Evolutionary conservation across 2,888 invertebrate species (phyloP), one percentile per base, ranked within the genome.

Genomic region (Gari tellinella): DNA sequence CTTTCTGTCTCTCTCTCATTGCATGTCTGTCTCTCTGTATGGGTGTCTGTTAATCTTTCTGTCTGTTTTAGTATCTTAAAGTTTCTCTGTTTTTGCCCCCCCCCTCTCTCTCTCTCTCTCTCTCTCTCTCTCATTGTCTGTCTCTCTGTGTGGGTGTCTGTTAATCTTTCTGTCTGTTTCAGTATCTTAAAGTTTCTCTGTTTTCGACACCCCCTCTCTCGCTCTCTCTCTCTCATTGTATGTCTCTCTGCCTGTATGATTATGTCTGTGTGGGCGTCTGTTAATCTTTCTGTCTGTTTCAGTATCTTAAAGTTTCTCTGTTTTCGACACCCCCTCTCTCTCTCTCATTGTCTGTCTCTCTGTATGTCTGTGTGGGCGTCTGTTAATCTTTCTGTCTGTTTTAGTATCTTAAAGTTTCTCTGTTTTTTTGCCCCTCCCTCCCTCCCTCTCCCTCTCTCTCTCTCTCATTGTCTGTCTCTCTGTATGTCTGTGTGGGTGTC

Each of bases 41-140:
- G 15, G 10, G 10, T 40, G 10, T 40, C 40, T 40, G 10, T 40
- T 14, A 12, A 8, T 40, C 40, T 40, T 14, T 40, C 40, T 40
- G 10, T 40, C 40, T 40, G 10, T 40, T 14, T 40, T 14, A 12
- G 10, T 40, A 8, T 40, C 40, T 40, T 14, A 12, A 8, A 12
- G 10, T 40, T 14, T 40, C 40, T 40, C 40, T 40, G 10, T 40
- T 14, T 14, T 40, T 14, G 8, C 40, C 15, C 40, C 15, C 40
- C 15, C 40, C 15, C 40, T 40, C 40, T 40, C 40, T 40, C 40
- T 40, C 40, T 40, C 40, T 40, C 40, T 40, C 40, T 40, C 40
- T 40, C 40, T 40, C 40, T 40, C 40, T 40, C 40, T 40, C 40
- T 40, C 40, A 12, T 14, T 40, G 10, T 40, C 40, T 14, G 15